Evolutionary conservation across 2,888 invertebrate species (phyloP).

Genomic region (Cecidostiba fungosa): DNA sequence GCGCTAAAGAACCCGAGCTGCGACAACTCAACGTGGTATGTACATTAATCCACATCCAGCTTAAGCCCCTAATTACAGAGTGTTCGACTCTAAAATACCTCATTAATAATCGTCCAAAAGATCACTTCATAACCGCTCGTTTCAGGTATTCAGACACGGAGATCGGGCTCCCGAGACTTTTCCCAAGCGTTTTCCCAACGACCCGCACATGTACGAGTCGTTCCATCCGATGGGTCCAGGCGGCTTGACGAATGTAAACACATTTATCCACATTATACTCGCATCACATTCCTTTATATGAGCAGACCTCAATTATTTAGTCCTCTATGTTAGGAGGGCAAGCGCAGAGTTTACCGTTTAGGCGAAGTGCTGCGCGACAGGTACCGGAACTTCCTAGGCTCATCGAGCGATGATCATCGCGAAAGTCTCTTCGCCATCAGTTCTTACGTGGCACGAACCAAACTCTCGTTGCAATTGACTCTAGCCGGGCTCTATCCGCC

Average conservation of each 20-base stretch:
- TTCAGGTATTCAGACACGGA: conserved; percentile 63
- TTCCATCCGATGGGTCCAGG: conserved; percentile 76
- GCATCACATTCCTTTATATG: not conserved
- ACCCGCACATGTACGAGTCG: conserved; percentile 55
- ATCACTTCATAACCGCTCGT: not conserved
- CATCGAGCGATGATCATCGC: conserved; percentile 78
- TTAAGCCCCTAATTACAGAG: not conserved
- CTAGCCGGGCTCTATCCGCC: conserved; percentile 86
- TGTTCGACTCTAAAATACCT: not conserved
- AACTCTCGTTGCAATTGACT: conserved; percentile 86
- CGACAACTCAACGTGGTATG: conserved; percentile 53
- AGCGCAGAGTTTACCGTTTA: conserved; percentile 80
- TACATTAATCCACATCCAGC: not conserved
- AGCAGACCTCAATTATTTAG: not conserved
- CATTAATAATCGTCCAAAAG: not conserved
- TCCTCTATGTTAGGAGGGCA: conserved; percentile 80
- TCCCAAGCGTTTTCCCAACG: conserved; percentile 60
- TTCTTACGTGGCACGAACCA: conserved; percentile 86
- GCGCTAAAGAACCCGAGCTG: not conserved
- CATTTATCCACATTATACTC: not conserved
- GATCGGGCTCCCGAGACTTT: conserved; percentile 56
- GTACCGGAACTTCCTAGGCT: conserved; percentile 79
- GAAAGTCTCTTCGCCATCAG: conserved; percentile 79
- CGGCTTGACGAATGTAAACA: conserved; percentile 84
- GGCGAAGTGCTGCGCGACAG: conserved; percentile 80